Evolutionary conservation across 2,113 vertebrate species (phyloP).

Genomic region (Pelecanoides urinatrix): DNA sequence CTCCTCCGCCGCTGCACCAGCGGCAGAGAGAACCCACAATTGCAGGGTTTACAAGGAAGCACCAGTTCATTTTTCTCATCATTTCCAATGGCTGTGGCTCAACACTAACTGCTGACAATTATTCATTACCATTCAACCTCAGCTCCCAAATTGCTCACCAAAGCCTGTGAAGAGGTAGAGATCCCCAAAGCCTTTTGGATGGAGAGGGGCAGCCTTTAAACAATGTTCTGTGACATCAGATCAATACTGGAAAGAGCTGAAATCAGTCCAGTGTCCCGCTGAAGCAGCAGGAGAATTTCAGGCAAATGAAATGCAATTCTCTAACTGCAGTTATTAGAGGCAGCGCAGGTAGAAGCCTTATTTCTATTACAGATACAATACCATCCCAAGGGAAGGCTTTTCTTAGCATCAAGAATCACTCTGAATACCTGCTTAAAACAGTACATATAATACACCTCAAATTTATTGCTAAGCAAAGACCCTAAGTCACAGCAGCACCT

Average conservation of each 20-base stretch:
- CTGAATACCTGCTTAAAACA: background rate
- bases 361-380: background rate
- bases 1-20: fast-evolving
- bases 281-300: slow-evolving; percentile 27
- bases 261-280: background rate
- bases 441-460: background rate
- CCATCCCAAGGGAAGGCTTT: slow-evolving; percentile 42
- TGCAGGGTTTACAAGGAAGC: background rate
- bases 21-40: background rate
- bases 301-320: slow-evolving; percentile 36
- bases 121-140: background rate
- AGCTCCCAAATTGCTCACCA: background rate
- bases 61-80: background rate
- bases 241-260: background rate
- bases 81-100: background rate
- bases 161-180: background rate
- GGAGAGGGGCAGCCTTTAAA: slow-evolving; percentile 1
- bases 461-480: background rate
- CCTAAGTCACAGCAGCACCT: background rate
- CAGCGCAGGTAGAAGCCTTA: background rate
- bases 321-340: slow-evolving; percentile 30
- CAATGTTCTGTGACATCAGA: background rate
- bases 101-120: background rate
- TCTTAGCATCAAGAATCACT: slow-evolving; percentile 40
- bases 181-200: background rate